These are phyloP conservation scores for Monopterus albus DNA, from an alignment of 2,113 vertebrate genomes.

Conservation along the genomic window DNA sequence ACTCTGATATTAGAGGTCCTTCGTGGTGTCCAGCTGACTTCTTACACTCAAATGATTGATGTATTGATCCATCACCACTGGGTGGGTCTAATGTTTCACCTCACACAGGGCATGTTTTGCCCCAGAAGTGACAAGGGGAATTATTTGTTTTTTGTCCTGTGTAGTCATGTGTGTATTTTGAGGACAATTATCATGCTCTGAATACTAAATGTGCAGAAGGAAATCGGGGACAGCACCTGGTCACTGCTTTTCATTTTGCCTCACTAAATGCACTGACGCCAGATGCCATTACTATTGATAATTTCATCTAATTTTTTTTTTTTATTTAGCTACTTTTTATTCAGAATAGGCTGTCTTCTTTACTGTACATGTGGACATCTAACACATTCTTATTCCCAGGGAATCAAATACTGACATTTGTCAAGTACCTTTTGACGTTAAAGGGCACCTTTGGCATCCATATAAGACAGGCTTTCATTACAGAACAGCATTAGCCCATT, in stretches of 20 bases:
- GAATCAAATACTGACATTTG: no score
- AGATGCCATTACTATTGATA: neutral
- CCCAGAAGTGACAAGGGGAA: constrained; percentile 48
- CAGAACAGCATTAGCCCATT: no score
- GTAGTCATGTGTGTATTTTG: constrained; percentile 52
- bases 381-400: no score
- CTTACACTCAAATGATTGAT: constrained; percentile 62
- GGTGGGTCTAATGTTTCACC: constrained; percentile 55
- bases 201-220: constrained; percentile 52
- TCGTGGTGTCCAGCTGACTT: constrained; percentile 62
- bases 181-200: constrained; percentile 75
- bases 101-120: constrained; percentile 21
- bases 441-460: no score
- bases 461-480: no score
- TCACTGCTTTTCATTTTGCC: constrained; percentile 20
- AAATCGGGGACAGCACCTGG: constrained; percentile 57
- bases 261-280: neutral
- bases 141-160: constrained; percentile 57
- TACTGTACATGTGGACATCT: no score
- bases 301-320: no score
- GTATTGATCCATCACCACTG: constrained; percentile 46
- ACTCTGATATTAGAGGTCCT: constrained; percentile 60
- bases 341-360: no score
- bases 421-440: no score
- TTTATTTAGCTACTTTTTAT: no score